Evolutionary conservation across 2,888 invertebrate species (phyloP), one percentile per base, ranked within the genome.

Genomic region (Ophraella communa): DNA sequence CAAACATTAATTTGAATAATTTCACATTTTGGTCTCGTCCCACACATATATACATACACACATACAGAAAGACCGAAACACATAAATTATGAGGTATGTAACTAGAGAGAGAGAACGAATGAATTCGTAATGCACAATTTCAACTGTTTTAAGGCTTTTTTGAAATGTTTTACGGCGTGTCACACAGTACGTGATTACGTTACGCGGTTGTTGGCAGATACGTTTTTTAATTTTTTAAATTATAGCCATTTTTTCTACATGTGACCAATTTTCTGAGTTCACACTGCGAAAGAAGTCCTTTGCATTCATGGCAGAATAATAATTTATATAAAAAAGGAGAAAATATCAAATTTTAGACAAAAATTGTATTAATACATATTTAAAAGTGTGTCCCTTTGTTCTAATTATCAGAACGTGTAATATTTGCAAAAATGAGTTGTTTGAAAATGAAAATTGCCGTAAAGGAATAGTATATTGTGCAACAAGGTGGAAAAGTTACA

Each of bases 21-120:
- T 61, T 72, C 67, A 71, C 71, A 73, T 73, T 70, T 71, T 54
- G 64, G 64, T 64, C 68, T 62, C 74, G 68, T 72, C 67, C 62
- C 65, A 57, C 65, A 56, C 39, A 39, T 35, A 57, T 42, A 24
- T 18, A 56, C 51, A 33, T 4, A 58, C 58, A 30, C 30, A 53
- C 42, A 62, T 51, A 64, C 55, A 57, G 55, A 55, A 51, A 56
- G 51, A 56, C 65, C 61, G 60, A 61, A 51, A 52, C 44, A 55
- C 56, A 61, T 65, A 65, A 65, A 65, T 65, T 56, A 61, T 47
- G 55, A 42, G 55, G 44, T 52, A 33, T 49, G 58, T 58, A 58
- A 58, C 62, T 44, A 60, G 51, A 62, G 53, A 33, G 39, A 65
- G 54, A 58, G 53, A 44, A 57, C 56, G 61, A 57, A 57, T 65